These are phyloP conservation scores for Macroglossus sobrinus DNA, from an alignment of 2,113 vertebrate genomes.

Conservation along the genomic window DNA sequence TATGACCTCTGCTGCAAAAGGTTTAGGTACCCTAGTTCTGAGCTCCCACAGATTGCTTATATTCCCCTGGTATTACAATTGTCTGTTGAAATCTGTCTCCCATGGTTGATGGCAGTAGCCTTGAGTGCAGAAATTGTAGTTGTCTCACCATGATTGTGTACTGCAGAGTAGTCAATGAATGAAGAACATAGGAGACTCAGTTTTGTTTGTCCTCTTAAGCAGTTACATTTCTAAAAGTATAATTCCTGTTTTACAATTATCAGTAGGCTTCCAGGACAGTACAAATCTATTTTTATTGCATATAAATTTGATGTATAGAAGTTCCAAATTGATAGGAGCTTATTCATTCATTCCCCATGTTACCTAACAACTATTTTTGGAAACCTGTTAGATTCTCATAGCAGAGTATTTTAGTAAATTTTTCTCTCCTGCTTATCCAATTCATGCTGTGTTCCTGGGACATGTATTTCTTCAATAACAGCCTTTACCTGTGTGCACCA, in stretches of 20 bases:
- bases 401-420: neutral
- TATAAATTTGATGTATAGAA: neutral
- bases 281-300: neutral
- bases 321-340: neutral
- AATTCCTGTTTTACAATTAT: neutral
- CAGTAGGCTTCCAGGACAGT: neutral
- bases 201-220: neutral
- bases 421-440: neutral
- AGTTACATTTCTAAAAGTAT: neutral
- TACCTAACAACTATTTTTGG: neutral
- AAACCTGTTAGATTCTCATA: neutral
- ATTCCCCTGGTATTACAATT: neutral
- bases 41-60: neutral
- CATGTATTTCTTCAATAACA: neutral
- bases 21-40: neutral
- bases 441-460: neutral
- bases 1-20: neutral
- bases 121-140: neutral
- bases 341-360: neutral
- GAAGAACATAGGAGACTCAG: neutral
- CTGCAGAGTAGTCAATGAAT: neutral
- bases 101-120: neutral
- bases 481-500: neutral
- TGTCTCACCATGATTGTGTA: neutral
- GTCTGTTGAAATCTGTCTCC: neutral